Base-by-base conservation (phyloP, 1,140 invertebrate genomes). In the Euura saliciscinereae region DNA sequence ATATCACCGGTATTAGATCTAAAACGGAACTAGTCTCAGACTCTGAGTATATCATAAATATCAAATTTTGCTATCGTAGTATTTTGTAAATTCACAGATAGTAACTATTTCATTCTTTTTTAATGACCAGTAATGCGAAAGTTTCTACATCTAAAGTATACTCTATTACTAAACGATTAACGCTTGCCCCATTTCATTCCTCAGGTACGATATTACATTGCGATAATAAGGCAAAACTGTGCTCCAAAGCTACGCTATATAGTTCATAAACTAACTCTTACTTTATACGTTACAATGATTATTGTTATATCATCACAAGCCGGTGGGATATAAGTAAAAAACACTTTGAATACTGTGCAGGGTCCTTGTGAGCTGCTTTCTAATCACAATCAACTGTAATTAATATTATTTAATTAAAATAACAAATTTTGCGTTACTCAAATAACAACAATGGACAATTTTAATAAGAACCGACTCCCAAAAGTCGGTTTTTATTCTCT, bases 201-300 rank as follows among this genome's bases (percentile, higher is more conserved):
- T 59, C 51, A 59, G 51, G 51, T 59, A 59, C 51, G 51, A 59
- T 59, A 59, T 59, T 59, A 59, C 51, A 59, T 59, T 59, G 51
- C 28, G 71, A 80, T 65, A 65, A 77, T 78, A 81, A 82, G 79
- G 78, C 77, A 80, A 79, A 79, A 78, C 75, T 80, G 78, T 75
- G 78, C 76, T 74, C 77, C 68, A 73, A 78, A 79, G 75, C 72
- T 80, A 79, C 42, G 3, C 43, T 67, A 67, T 10, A 67, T 64
- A 28, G 8, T 67, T 67, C 43, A 67, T 67, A 78, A 28, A 73
- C 76, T 43, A 74, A 73, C 68, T 69, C 10, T 74, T 66, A 67
- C 70, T 70, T 44, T 75, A 74, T 59, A 68, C 28, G 28, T 28
- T 28, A 28, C 68, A 73, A 71, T 75, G 44, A 77, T 73, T 73